Conservation (phyloP, 1,140 invertebrate species). For the Drosophila murphyi region DNA sequence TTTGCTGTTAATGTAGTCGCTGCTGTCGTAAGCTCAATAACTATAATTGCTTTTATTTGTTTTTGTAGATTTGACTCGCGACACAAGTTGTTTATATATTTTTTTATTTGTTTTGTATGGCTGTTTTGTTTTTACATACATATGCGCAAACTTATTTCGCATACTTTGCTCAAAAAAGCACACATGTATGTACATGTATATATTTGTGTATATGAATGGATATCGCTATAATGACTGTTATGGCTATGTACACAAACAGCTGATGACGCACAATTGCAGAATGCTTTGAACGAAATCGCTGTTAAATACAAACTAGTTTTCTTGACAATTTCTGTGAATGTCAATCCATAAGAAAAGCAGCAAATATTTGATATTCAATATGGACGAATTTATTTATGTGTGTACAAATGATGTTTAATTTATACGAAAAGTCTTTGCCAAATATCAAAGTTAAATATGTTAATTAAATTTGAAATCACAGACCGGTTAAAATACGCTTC, state of each 20-base stretch:
- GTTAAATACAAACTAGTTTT: neutral
- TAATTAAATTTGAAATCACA: conserved; percentile 27
- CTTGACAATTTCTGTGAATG: no score
- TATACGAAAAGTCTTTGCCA: conserved; percentile 46
- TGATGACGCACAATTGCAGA: no score
- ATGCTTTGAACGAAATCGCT: neutral
- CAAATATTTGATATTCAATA: no score
- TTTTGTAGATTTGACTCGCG: conserved; percentile 5
- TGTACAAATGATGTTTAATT: conserved; percentile 38
- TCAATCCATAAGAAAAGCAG: no score
- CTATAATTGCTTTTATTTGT: neutral
- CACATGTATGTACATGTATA: neutral
- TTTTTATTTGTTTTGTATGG: conserved; percentile 8
- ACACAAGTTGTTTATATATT: conserved; percentile 23
- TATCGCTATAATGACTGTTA: no score
- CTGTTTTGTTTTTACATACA: conserved; percentile 3
- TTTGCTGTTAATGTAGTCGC: conserved; percentile 35
- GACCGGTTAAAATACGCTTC: conserved; percentile 63
- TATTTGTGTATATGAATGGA: neutral
- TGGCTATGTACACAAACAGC: no score
- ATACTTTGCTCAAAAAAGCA: neutral
- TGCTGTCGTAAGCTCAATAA: neutral
- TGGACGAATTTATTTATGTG: no score
- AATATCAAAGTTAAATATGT: conserved; percentile 77
- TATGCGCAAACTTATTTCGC: conserved; percentile 1